These are phyloP conservation scores for Serinus canaria DNA, from an alignment of 2,113 vertebrate species.

Conservation along the genomic window DNA sequence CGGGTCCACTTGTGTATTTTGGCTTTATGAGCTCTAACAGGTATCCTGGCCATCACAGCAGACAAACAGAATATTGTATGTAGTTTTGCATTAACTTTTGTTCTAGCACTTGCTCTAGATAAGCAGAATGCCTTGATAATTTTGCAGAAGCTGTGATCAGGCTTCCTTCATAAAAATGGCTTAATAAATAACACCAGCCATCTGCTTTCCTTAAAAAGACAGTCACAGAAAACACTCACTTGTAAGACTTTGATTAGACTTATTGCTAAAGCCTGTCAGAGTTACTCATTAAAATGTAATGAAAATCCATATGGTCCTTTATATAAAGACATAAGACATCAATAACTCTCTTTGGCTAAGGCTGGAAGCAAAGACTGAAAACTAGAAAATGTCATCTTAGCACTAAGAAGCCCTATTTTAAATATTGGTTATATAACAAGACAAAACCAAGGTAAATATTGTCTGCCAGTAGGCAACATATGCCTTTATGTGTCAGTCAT, in stretches of 20 bases:
- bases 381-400: background rate
- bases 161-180: background rate
- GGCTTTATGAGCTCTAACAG: background rate
- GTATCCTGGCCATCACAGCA: background rate
- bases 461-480: background rate
- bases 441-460: background rate
- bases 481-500: background rate
- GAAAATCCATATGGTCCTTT: background rate
- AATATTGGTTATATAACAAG: background rate
- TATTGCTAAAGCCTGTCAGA: background rate
- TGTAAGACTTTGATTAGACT: background rate
- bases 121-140: background rate
- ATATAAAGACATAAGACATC: background rate
- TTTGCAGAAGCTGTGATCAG: background rate
- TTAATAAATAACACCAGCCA: background rate
- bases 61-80: background rate
- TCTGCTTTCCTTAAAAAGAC: background rate
- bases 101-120: background rate
- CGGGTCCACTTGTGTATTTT: background rate
- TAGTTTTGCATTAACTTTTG: background rate
- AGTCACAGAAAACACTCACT: background rate
- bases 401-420: background rate
- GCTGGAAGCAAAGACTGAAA: background rate
- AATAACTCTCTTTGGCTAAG: background rate
- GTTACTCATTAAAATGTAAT: conserved; percentile 1